A percentile compares a stretch with the other conserved stretches of the same genome.
phyloP scores from a whole-genome alignment of 2,797 vertebrate genomes.

The Discoglossus pictus region DNA sequence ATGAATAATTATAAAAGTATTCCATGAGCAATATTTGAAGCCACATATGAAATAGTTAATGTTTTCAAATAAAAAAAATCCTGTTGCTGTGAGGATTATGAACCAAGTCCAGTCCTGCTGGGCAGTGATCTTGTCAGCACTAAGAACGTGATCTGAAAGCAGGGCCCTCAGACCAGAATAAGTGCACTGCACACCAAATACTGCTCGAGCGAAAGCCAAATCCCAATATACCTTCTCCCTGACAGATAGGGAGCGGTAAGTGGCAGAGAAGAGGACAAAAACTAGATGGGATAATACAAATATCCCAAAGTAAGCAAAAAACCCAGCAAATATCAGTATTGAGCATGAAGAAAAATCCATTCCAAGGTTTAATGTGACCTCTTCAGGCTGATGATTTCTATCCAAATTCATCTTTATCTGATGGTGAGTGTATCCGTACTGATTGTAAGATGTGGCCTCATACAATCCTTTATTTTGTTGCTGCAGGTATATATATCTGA shows the following conservation, averaged over 20 bases:
- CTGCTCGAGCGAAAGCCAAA: conserved; percentile 83
- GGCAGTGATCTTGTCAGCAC: conserved; percentile 74
- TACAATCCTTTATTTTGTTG: no score
- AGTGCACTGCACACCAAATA: conserved; percentile 85
- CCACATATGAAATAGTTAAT: conserved; percentile 81
- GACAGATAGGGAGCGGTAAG: conserved; percentile 74
- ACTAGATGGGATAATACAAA: conserved; percentile 82
- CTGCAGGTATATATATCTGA: no score
- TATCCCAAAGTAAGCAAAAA: conserved; percentile 78
- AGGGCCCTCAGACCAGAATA: conserved; percentile 81
- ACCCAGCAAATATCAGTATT: conserved; percentile 73
- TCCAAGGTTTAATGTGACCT: conserved; percentile 62
- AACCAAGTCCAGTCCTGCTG: conserved; percentile 94
- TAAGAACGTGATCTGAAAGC: conserved; percentile 76
- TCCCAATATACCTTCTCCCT: conserved; percentile 97
- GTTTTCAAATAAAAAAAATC: conserved; percentile 95
- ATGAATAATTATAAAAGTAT: conserved; percentile 80
- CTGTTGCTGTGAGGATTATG: conserved; percentile 82
- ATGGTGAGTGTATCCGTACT: no score
- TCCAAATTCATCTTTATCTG: conserved; percentile 9
- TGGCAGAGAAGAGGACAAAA: conserved; percentile 70
- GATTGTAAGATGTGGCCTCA: no score
- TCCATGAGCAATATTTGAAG: conserved; percentile 78
- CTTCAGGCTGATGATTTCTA: conserved; percentile 1
- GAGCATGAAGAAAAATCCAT: conserved; percentile 77